Conservation (phyloP, 1,140 invertebrate species). For the Ectropis grisescens region DNA sequence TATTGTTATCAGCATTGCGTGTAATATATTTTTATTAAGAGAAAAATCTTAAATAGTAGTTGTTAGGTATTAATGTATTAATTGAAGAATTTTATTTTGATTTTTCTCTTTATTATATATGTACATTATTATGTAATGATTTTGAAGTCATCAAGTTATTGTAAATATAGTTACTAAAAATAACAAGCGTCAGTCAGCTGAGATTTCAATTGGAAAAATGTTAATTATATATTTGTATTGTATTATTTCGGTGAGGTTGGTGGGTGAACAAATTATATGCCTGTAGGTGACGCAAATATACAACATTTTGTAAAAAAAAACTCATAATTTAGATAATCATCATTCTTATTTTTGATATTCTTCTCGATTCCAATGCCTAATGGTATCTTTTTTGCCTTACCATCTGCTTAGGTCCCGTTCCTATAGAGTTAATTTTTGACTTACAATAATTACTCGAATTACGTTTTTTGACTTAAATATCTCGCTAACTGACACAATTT, state of each 20-base stretch:
- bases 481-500: too few relatives aligned
- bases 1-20: constrained; percentile 56
- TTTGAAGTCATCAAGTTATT: constrained; percentile 52
- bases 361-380: too few relatives aligned
- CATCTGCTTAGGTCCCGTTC: too few relatives aligned
- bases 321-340: too few relatives aligned
- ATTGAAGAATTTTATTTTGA: constrained; percentile 67
- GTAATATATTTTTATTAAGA: constrained; percentile 68
- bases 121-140: constrained; percentile 60
- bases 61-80: constrained; percentile 65
- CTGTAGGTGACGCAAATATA: too few relatives aligned
- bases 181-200: constrained; percentile 33
- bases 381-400: too few relatives aligned
- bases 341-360: too few relatives aligned
- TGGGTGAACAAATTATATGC: too few relatives aligned
- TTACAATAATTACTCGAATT: too few relatives aligned
- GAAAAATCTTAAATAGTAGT: constrained; percentile 64
- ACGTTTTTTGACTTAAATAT: too few relatives aligned
- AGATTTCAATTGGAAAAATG: constrained; percentile 23
- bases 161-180: constrained; percentile 61
- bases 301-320: too few relatives aligned
- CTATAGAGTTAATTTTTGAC: too few relatives aligned
- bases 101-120: constrained; percentile 63
- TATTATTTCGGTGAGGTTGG: constrained; percentile 38
- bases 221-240: constrained; percentile 55